phyloP scores from a whole-genome alignment of 2,888 invertebrate genomes.

The Geophilus truncorum region DNA sequence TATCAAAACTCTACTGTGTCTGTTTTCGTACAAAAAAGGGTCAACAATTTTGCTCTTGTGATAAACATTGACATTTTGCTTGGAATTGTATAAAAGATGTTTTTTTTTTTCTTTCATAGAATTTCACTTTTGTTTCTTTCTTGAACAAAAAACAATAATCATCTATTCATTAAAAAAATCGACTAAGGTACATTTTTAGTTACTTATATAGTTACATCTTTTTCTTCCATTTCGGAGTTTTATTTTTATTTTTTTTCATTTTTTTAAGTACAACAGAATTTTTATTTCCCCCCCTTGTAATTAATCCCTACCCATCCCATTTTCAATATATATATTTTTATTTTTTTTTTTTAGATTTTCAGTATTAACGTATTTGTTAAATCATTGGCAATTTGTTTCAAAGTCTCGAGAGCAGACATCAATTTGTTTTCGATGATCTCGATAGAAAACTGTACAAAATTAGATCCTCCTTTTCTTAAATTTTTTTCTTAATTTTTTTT shows the following conservation, averaged over 20 bases:
- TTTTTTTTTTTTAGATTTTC: conserved; percentile 4
- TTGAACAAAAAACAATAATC: conserved; percentile 11
- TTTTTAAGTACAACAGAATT: conserved; percentile 4
- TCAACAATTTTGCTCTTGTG: conserved; percentile 33
- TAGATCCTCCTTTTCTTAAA: conserved; percentile 7
- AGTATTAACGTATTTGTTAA: conserved; percentile 9
- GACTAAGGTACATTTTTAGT: conserved; percentile 10
- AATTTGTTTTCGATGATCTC: conserved; percentile 22
- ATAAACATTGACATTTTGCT: conserved; percentile 20
- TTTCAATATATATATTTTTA: background rate
- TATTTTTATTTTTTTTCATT: background rate
- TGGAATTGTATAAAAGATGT: conserved; percentile 31
- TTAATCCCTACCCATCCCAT: background rate
- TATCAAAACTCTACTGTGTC: conserved; percentile 35
- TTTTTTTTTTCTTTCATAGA: background rate
- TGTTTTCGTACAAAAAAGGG: conserved; percentile 34
- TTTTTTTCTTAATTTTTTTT: conserved; percentile 8
- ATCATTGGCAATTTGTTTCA: conserved; percentile 16
- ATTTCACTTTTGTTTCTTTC: background rate
- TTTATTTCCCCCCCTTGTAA: background rate
- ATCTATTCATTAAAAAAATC: conserved; percentile 20
- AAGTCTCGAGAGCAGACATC: conserved; percentile 23
- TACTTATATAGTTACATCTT: background rate
- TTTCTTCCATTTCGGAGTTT: background rate
- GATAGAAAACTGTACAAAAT: conserved; percentile 34